Evolutionary conservation across 1,140 invertebrate species (phyloP), one percentile per base, ranked within the genome.

Genomic region (Pogonomyrmex barbatus): DNA sequence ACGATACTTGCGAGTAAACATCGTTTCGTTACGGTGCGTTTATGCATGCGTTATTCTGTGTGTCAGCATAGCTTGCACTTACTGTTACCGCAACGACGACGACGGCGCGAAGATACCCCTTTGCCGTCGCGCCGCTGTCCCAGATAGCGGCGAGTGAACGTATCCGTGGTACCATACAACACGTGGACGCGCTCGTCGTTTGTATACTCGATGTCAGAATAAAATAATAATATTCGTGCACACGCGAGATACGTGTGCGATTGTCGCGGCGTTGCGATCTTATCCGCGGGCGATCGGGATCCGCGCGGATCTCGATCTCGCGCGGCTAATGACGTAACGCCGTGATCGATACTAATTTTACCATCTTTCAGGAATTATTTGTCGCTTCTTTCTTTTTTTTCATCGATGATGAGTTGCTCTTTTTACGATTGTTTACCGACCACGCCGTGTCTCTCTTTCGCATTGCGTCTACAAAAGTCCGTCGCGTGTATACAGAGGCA

Each of bases 11-110:
- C 30, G 67, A 63, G 81, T 89, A 89, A 89, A 89, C 89, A 52
- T 60, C 63, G 89, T 54, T 71, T 85, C 79, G 88, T 85, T 89
- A 85, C 76, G 77, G 79, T 62, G 82, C 75, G 78, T 89, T 90
- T 78, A 89, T 87, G 67, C 85, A 65, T 63, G 84, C 84, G 30
- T 88, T 82, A 78, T 50, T 87, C 68, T 60, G 71, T 60, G 71
- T 87, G 87, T 83, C 87, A 79, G 88, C 58, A 84, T 79, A 89
- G 58, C 81, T 89, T 84, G 86, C 82, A 65, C 83, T 89, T 87
- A 65, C 84, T 42, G 52, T 76, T 75, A 70, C 58, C n/a, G 67
- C 58, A 78, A 70, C 65, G 58, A 76, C 75, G 33, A 60, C 47
- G 75, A 10, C 67, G 54, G 36, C 62, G 33, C 47, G 77, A 82